These are phyloP conservation scores for Anguilla rostrata DNA, from an alignment of 2,113 vertebrate species.

Conservation along the genomic window DNA sequence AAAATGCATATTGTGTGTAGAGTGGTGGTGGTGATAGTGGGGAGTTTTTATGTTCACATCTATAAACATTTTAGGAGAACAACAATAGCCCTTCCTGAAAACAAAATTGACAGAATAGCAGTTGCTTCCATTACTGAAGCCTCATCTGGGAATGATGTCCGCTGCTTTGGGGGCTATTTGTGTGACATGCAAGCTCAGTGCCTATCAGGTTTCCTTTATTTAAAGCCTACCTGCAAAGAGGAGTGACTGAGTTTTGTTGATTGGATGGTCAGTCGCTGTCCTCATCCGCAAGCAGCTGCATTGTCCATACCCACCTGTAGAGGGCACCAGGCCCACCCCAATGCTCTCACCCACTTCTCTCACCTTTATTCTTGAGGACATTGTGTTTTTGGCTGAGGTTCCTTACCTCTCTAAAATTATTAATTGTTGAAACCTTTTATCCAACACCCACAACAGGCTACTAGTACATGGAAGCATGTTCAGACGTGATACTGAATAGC, in stretches of 20 bases:
- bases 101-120: neutral
- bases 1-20: too few species aligned
- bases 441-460: neutral
- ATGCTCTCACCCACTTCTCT: neutral
- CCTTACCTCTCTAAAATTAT: neutral
- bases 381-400: neutral
- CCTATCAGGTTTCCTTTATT: neutral
- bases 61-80: neutral
- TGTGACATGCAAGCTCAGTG: neutral
- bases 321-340: neutral
- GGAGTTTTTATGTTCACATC: too few species aligned
- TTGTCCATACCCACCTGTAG: neutral
- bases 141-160: neutral
- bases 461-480: too few species aligned
- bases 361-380: neutral
- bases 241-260: neutral
- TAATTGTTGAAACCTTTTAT: neutral
- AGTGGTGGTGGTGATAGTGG: too few species aligned
- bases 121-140: neutral
- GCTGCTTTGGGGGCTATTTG: neutral
- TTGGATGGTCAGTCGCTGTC: neutral
- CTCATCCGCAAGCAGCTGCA: neutral
- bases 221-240: neutral
- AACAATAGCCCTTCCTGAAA: conserved; percentile 2
- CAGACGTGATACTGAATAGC: too few species aligned